phyloP scores from a whole-genome alignment of 1,140 invertebrate species.

The Conus ventricosus region DNA sequence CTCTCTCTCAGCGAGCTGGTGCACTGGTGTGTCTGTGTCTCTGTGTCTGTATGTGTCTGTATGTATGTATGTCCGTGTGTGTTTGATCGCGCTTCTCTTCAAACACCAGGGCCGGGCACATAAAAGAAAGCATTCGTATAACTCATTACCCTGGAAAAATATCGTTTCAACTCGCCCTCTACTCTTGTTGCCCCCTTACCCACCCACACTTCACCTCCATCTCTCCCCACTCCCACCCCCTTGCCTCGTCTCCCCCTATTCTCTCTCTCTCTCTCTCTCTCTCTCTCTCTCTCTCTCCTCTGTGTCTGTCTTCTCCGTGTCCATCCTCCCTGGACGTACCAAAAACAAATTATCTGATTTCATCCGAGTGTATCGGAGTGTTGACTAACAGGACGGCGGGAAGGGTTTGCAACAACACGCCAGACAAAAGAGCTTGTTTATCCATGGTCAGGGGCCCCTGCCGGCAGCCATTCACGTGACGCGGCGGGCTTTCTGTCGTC shows the following conservation, averaged over 20 bases:
- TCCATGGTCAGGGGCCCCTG: neutral
- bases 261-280: neutral
- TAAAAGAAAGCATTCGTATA: too few species aligned
- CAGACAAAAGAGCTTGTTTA: neutral
- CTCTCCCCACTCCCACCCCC: neutral
- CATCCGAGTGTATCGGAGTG: conserved; percentile 13
- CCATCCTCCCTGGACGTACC: neutral
- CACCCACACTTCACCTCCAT: neutral
- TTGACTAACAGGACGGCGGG: neutral
- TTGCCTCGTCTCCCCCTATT: neutral
- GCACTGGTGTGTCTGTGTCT: too few species aligned
- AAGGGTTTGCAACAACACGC: conserved; percentile 3
- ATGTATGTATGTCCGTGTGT: too few species aligned
- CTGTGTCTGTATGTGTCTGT: too few species aligned
- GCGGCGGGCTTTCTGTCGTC: conserved; percentile 1
- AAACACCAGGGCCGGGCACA: too few species aligned
- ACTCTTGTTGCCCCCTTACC: too few species aligned
- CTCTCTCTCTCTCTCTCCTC: neutral
- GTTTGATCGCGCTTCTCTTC: too few species aligned
- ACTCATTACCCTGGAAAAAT: too few species aligned
- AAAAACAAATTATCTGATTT: conserved; percentile 34
- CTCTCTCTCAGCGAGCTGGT: too few species aligned
- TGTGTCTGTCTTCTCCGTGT: neutral
- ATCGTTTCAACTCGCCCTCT: too few species aligned
- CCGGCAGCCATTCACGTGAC: neutral